Base-by-base conservation (phyloP, 2,888 invertebrate genomes). In the Antheraea yamamai region DNA sequence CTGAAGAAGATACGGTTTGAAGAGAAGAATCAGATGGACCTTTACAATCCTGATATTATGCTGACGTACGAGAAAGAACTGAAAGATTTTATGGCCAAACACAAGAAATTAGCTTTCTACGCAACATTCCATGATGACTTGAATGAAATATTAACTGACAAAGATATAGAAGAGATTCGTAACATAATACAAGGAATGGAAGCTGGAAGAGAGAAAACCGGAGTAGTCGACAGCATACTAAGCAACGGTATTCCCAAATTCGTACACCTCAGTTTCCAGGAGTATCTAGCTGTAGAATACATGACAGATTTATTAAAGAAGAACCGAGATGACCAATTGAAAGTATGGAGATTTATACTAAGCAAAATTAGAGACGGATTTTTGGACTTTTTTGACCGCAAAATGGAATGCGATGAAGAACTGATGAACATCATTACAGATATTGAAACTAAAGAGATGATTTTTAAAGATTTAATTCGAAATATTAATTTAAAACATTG, bases 71-170 rank as follows among this genome's bases (percentile, higher is more conserved):
- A 58, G 20, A 75, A 23, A 68, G 64, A 47, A 72, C 64, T 61
- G 16, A 58, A n/a, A 4, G 6, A 72, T 7, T 58, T 71, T 73
- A 47, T 74, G 20, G 35, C 14, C 6, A 71, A 30, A 30, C 78
- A 78, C 30, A 76, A 74, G 70, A 78, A 75, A n/a, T 14, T 78
- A 16, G 78, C 75, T 2, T 78, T 75, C 6, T 77, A 76, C 26
- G 72, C 35, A 8, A 51, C 75, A 16, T 79, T 73, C 35, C 12
- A 39, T 1, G 75, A 64, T 47, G 30, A 61, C 7, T 26, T 74
- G 18, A 68, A 75, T 26, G n/a, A 75, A 18, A 64, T 76, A 72
- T 76, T 76, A 26, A 68, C 35, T 26, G 71, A 76, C 47, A 14
- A 73, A 4, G 72, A 75, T 26, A 35, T 78, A 47, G 35, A 74